Conservation (phyloP, 2,888 invertebrate species). For the Heliconius ismenius region DNA sequence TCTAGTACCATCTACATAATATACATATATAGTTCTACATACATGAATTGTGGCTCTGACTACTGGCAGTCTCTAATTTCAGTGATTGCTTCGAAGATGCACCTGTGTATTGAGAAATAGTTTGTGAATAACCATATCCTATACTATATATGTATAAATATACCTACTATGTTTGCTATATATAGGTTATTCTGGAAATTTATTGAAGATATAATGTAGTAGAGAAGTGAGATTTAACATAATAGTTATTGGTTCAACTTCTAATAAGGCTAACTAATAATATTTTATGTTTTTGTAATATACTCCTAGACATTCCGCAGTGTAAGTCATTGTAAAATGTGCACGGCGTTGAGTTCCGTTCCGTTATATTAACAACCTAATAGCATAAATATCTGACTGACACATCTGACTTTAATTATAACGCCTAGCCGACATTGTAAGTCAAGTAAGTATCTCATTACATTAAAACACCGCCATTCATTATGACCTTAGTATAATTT, state of each 20-base stretch:
- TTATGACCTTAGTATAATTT: conserved; percentile 1
- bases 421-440: not conserved
- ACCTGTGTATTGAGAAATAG: conserved; percentile 4
- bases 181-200: not conserved
- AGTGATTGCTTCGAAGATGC: conserved; percentile 12
- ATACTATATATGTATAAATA: not conserved
- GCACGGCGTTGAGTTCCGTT: too few species aligned
- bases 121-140: not conserved
- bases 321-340: too few species aligned
- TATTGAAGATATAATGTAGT: not conserved
- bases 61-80: conserved; percentile 13
- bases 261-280: too few species aligned
- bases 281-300: too few species aligned
- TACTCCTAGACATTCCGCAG: too few species aligned
- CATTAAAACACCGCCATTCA: not conserved
- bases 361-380: not conserved
- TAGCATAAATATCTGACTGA: not conserved
- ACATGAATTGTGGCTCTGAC: not conserved
- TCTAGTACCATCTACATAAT: too few species aligned
- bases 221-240: not conserved
- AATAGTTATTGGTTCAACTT: not conserved
- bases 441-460: not conserved
- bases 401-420: not conserved
- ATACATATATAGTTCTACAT: not conserved
- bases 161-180: not conserved